Base-by-base conservation (phyloP, 2,113 vertebrate genomes). In the Rhynchomys soricoides region DNA sequence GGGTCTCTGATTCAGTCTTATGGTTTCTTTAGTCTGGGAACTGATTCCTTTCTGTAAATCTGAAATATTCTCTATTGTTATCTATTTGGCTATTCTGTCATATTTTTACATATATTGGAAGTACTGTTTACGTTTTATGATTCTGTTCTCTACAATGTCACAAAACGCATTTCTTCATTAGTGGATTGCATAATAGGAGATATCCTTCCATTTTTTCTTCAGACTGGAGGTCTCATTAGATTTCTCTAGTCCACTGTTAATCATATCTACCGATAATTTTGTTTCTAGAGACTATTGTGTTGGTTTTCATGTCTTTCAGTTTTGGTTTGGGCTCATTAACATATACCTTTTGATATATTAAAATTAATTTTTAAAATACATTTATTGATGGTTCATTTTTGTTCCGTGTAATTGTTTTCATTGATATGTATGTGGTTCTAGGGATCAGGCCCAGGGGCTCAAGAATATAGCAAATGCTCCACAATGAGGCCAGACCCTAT, bases 211-310 rank as follows among this genome's bases (percentile, higher is more conserved):
- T 22, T 45, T 55, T 31, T 83, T 19, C 12, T 89, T 74, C 45
- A 92, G 29, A 68, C 11, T 68, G n/a, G 66, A 55, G 64, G 4
- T 59, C 37, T 57, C 24, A 50, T 64, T 92, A 73, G 15, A 7
- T 29, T 11, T 59, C 21, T 86, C 45, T 71, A 50, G 12, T 37
- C 75, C 3, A 45, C 34, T 83, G 7, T 68, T 66, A 13, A 59
- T 70, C 22, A 26, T n/a, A 40, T 77, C 26, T 62, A 90, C 4
- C 52, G 40, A 93, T 70, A 40, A 43, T 90, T 78, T 64, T 77
- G 40, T 88, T 75, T 81, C 68, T 83, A 48, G 94, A 68, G 89
- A 83, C 64, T 95, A 12, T 37, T 71, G 77, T 86, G 50, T 78
- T 50, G 24, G 17, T 37, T 73, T 86, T 95, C 40, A 71, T 70